These are phyloP conservation scores for Heliconius ethilla DNA, from an alignment of 2,888 invertebrate genomes.

Conservation along the genomic window DNA sequence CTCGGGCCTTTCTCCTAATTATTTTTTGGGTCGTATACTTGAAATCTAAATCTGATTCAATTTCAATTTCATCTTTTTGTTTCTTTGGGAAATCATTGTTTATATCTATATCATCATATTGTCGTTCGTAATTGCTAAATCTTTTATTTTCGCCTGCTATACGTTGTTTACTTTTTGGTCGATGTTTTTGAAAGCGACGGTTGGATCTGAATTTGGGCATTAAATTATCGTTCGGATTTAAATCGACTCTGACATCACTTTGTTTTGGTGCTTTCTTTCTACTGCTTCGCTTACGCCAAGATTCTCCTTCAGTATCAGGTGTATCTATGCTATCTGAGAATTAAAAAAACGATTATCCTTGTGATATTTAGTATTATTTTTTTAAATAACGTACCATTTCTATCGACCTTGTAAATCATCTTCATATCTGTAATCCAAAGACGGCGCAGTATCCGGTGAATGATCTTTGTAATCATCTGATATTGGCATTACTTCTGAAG, in stretches of 20 bases:
- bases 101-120: conserved; percentile 43
- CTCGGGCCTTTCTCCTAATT: conserved; percentile 60
- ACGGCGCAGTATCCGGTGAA: conserved; percentile 59
- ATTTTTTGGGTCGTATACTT: conserved; percentile 53
- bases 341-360: not conserved
- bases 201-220: conserved; percentile 33
- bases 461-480: conserved; percentile 61
- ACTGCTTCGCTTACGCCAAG: conserved; percentile 34
- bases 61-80: conserved; percentile 48
- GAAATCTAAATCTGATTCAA: conserved; percentile 45
- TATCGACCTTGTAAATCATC: conserved; percentile 56
- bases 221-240: conserved; percentile 28
- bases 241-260: conserved; percentile 25
- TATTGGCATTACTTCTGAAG: conserved; percentile 42
- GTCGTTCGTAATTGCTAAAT: conserved; percentile 44
- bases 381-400: not conserved
- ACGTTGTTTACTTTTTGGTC: conserved; percentile 44
- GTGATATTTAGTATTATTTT: not conserved
- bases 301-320: conserved; percentile 30
- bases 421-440: conserved; percentile 68
- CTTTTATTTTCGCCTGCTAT: conserved; percentile 19
- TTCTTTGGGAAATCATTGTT: conserved; percentile 44
- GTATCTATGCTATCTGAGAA: conserved; percentile 34
- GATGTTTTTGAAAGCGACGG: conserved; percentile 32
- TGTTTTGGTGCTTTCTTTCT: conserved; percentile 28